A percentile compares a stretch with the other conserved stretches of the same genome.
These are phyloP conservation scores for Agrotis ipsilon DNA, from an alignment of 2,888 invertebrate species.

Conservation along the genomic window DNA sequence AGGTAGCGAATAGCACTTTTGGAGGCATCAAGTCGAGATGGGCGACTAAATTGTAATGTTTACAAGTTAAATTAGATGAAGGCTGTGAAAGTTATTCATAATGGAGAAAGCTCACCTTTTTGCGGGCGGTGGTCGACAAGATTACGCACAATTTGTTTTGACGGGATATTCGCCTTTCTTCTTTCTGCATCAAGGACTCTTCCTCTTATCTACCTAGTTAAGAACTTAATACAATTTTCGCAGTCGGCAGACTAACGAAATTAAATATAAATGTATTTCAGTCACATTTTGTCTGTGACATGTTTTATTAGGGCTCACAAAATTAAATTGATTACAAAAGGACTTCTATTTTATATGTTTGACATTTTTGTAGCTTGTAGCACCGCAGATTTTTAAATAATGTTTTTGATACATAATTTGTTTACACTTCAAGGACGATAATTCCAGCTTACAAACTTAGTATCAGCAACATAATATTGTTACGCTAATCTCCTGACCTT, in stretches of 20 bases:
- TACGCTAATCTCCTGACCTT: too few species aligned
- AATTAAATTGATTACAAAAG: background rate
- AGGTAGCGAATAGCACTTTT: constrained; percentile 84
- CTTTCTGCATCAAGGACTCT: constrained; percentile 33
- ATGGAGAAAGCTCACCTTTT: constrained; percentile 82
- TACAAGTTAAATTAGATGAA: constrained; percentile 89
- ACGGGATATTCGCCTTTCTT: constrained; percentile 52
- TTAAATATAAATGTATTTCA: constrained; percentile 69
- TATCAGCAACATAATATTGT: too few species aligned
- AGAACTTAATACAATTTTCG: constrained; percentile 75
- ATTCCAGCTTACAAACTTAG: too few species aligned
- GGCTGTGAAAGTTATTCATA: constrained; percentile 84
- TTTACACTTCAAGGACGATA: too few species aligned
- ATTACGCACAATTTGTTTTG: constrained; percentile 83
- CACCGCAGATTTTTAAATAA: background rate
- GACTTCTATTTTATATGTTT: background rate
- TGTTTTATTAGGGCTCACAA: constrained; percentile 14
- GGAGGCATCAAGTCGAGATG: constrained; percentile 85
- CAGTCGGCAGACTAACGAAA: constrained; percentile 63
- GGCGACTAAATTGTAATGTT: constrained; percentile 88
- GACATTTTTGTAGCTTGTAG: background rate
- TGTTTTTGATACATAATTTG: too few species aligned
- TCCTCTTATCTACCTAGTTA: constrained; percentile 64
- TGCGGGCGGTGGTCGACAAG: constrained; percentile 74
- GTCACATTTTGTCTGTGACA: constrained; percentile 35